These are phyloP conservation scores for Cyrtorhinus lividipennis DNA, from an alignment of 1,140 invertebrate species.

Conservation along the genomic window DNA sequence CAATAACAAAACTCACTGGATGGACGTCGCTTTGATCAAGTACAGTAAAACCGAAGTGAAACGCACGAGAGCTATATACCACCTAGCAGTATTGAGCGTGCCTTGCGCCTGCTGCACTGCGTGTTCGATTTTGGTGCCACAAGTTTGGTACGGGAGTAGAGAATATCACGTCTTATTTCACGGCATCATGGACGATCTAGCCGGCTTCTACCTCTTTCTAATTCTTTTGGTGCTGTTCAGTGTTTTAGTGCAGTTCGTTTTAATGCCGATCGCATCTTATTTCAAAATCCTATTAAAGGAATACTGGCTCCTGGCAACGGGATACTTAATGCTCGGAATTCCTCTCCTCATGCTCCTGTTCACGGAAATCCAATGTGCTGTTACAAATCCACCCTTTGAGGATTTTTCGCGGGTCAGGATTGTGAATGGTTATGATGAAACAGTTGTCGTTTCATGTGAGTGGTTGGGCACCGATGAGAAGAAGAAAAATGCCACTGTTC, in stretches of 20 bases:
- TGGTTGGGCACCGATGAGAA: no score
- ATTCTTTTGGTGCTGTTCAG: not conserved
- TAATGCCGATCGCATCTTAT: not conserved
- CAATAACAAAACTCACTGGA: not conserved
- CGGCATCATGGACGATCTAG: not conserved
- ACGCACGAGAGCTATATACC: not conserved
- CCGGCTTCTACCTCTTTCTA: not conserved
- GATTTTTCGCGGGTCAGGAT: no score
- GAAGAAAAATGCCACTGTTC: no score
- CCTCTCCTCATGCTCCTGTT: no score
- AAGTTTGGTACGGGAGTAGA: not conserved
- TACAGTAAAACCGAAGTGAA: not conserved
- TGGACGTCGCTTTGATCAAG: not conserved
- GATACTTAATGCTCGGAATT: no score
- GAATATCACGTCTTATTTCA: not conserved
- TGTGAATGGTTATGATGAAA: no score
- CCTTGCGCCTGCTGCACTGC: not conserved
- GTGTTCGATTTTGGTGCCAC: not conserved
- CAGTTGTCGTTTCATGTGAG: no score
- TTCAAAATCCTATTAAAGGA: no score
- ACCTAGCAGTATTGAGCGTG: not conserved
- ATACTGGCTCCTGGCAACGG: no score
- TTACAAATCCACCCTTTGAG: no score
- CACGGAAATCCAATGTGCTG: no score
- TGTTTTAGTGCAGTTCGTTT: not conserved